Conservation (phyloP, 2,888 invertebrate genomes). For the Alentia gelatinosa region DNA sequence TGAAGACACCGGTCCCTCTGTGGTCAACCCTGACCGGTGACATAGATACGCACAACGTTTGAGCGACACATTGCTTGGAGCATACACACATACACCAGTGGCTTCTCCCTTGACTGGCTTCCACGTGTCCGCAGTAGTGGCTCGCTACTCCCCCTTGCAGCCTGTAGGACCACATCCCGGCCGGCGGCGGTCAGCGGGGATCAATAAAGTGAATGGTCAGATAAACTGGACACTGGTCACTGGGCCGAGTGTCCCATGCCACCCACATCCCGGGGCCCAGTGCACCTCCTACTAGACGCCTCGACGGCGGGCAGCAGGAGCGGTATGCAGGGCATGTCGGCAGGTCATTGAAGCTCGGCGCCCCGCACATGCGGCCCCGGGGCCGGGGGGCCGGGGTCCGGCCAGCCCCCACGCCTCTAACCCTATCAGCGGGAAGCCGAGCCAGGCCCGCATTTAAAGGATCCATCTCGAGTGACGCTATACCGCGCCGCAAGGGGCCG, state of each 20-base stretch:
- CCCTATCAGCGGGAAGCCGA: constrained; percentile 30
- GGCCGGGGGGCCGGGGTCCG: neutral
- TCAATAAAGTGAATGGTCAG: constrained; percentile 47
- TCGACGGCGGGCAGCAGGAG: neutral
- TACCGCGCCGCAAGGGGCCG: neutral
- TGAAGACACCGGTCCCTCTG: no score
- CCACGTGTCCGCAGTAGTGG: no score
- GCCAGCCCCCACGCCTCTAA: neutral
- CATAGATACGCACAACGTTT: no score
- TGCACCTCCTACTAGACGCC: neutral
- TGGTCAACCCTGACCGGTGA: no score
- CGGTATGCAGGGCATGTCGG: constrained; percentile 46
- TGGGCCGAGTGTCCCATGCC: constrained; percentile 6
- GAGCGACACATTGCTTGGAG: no score
- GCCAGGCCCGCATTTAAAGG: neutral
- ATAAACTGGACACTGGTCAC: constrained; percentile 54
- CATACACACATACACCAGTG: no score
- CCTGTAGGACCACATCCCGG: no score
- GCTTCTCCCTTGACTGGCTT: no score
- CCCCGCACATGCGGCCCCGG: constrained; percentile 41
- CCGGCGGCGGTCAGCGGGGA: neutral
- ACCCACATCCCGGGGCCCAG: neutral
- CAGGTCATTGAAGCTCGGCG: constrained; percentile 16
- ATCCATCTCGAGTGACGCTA: constrained; percentile 44
- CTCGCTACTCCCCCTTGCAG: no score